Percentiles rank a stretch among this genome's conserved stretches.
These are phyloP conservation scores for Parazoanthus swiftii DNA, from an alignment of 92 coral and sea anemone species.

Conservation along the genomic window DNA sequence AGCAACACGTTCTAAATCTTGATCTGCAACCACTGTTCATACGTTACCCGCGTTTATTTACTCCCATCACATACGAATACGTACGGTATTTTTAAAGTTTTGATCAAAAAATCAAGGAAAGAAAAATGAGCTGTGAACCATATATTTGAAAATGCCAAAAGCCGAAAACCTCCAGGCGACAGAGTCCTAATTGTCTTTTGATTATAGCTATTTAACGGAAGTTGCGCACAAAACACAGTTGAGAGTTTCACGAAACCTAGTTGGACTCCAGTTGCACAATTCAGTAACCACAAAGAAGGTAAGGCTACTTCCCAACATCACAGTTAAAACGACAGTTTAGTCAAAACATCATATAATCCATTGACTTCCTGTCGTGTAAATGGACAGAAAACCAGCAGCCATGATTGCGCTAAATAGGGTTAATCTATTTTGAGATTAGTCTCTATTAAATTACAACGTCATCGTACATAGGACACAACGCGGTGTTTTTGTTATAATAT, in stretches of 20 bases:
- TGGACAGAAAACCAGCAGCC: constrained; percentile 1
- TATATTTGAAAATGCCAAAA: not conserved
- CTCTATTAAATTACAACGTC: not conserved
- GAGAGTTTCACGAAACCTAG: not conserved
- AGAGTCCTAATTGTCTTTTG: not conserved
- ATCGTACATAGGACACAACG: not conserved
- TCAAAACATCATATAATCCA: not conserved
- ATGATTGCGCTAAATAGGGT: not conserved
- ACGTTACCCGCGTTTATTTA: too few relatives aligned
- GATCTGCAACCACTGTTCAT: too few relatives aligned
- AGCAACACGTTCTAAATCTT: too few relatives aligned
- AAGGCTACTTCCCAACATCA: not conserved
- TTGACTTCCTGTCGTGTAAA: not conserved
- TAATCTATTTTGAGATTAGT: not conserved
- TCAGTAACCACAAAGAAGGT: not conserved
- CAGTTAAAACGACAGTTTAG: not conserved
- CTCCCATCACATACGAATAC: too few relatives aligned
- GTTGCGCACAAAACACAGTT: not conserved
- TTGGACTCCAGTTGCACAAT: not conserved
- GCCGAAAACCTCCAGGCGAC: not conserved
- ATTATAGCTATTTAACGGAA: not conserved
- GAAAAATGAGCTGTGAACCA: not conserved
- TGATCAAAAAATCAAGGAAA: not conserved
- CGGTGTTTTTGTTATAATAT: not conserved
- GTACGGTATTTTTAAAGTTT: too few relatives aligned